These are phyloP conservation scores for Melanerpes formicivorus DNA, from an alignment of 2,113 vertebrate species.

Conservation along the genomic window DNA sequence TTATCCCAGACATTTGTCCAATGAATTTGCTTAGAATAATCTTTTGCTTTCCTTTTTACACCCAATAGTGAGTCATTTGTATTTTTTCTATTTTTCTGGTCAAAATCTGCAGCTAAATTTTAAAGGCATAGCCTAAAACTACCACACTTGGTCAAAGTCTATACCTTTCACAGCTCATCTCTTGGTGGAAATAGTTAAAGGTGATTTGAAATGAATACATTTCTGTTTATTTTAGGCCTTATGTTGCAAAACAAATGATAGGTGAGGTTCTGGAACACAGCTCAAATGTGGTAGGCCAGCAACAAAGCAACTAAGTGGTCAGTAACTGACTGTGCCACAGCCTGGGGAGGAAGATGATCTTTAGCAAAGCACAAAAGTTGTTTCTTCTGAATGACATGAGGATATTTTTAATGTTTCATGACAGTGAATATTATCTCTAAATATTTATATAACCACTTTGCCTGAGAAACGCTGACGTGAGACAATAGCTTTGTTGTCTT, in stretches of 20 bases:
- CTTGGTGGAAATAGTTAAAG: neutral
- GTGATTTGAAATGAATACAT: neutral
- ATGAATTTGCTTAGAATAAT: too few species aligned
- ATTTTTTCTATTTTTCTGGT: too few species aligned
- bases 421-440: neutral
- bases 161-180: neutral
- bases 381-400: neutral
- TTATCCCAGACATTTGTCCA: too few species aligned
- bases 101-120: too few species aligned
- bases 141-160: neutral
- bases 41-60: too few species aligned
- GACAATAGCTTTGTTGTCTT: neutral
- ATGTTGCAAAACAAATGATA: neutral
- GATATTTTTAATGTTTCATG: neutral
- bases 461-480: neutral
- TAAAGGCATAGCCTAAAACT: too few species aligned
- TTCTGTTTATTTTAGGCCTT: neutral
- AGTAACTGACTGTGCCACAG: rapidly evolving
- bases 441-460: neutral
- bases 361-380: neutral
- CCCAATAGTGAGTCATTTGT: too few species aligned
- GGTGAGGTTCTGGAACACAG: neutral
- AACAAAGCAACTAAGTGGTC: neutral
- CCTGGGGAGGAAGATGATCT: neutral
- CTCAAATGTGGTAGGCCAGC: neutral